Evolutionary conservation across 2,888 invertebrate genomes (phyloP), one percentile per base, ranked within the genome.

Genomic region (Clistopyga incitator): DNA sequence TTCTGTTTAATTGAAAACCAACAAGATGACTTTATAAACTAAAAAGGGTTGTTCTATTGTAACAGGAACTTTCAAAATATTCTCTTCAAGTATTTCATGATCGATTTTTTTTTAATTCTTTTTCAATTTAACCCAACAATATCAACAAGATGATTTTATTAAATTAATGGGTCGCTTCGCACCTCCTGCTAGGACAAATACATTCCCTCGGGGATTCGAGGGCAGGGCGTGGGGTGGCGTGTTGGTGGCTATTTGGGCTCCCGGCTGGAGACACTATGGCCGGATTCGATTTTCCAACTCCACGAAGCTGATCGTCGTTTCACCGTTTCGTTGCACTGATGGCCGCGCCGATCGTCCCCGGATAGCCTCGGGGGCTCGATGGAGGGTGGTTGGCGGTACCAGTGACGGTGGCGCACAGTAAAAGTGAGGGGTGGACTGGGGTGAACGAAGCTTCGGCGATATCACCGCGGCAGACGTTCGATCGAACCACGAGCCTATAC

Each of bases 381-480:
- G 50, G 67, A 78, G 61, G 50, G 67, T 34, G 38, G 18, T 52
- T 38, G 34, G 52, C 20, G 47, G 75, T 52, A 59, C 47, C 68
- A 64, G 68, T 81, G 82, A 52, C 68, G 54, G 29, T 54, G 77
- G 77, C 67, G 54, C 38, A 75, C 74, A 34, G 72, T 74, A 59
- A 52, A 20, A 54, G 61, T 65, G 56, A 38, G 29, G 52, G 56
- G 72, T 23, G 67, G 70, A 25, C 15, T 47, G 70, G 68, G 45
- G 42, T 52, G 65, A 61, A 70, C 45, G 61, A 82, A 78, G 68
- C 64, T 38, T 65, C 75, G 82, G 78, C 61, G 82, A 78, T 76
- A 82, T 82, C 82, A 64, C 71, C 82, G 67, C 47, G 77, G 67
- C 78, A 78, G 78, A 64, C 75, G 68, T 80, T 80, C 77, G 80